Base-by-base conservation (phyloP, 2,888 invertebrate species). In the Clitarchus hookeri region DNA sequence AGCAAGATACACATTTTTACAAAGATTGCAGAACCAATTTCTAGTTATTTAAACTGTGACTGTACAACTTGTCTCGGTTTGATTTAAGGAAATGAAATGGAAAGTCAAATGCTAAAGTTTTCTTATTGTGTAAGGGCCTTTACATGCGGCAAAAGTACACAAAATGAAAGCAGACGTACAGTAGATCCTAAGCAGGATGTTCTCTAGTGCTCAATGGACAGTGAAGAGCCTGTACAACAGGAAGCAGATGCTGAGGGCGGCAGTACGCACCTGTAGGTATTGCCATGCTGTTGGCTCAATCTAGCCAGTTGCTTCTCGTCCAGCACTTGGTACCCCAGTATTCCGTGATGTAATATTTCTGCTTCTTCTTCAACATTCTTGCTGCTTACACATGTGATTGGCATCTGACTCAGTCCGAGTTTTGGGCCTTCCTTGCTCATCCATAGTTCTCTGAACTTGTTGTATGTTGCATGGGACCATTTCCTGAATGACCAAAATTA, bases 401-500 rank as follows among this genome's bases (percentile, higher is more conserved):
- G 86, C 11, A 85, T 25, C 11, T 85, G 77, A 44, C 44, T 83
- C 44, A 84, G 44, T 84, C 86, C 86, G 6, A 84, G 48, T 25
- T 79, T n/a, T 9, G 54, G 78, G n/a, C 85, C 86, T 26, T 84
- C 83, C 25, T 44, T 12, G 36, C 84, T 85, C 53, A 78, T 36
- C 86, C 86, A 86, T 36, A 86, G 48, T 13, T 86, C 53, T 16
- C 23, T 83, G n/a, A 86, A 83, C 77, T 36, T 27, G 3, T 84
- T 12, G 53, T 86, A 86, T 13, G 86, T 85, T 27, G 78, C 84
- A 25, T 78, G 44, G 25, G 85, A 65, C 86, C 86, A 86, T 44
- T 84, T 83, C 23, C 86, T 86, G 79, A 8, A 86, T 65, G n/a
- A 53, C 11, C n/a, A n/a, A 16, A 23, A 26, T 36, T 27, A 44